These are phyloP conservation scores for Drosophila merina DNA, from an alignment of 2,888 invertebrate genomes.

Conservation along the genomic window DNA sequence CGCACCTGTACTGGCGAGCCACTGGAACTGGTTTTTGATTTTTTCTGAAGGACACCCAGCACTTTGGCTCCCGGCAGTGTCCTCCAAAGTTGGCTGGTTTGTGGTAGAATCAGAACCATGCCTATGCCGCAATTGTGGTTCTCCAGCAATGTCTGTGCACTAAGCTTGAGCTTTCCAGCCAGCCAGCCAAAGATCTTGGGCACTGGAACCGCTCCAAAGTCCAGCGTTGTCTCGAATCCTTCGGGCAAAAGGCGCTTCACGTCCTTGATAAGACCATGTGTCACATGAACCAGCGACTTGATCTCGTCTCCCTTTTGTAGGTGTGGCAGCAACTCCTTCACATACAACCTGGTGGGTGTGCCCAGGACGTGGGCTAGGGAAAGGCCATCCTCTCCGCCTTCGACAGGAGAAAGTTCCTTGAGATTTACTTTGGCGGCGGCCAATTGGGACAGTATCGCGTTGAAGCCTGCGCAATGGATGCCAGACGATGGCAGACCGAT, in stretches of 20 bases:
- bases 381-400: slow-evolving; percentile 85
- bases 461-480: slow-evolving; percentile 97
- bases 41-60: slow-evolving; percentile 84
- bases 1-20: slow-evolving; percentile 85
- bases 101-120: slow-evolving; percentile 90
- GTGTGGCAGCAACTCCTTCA: slow-evolving; percentile 89
- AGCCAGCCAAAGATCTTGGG: slow-evolving; percentile 95
- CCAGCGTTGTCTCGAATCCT: slow-evolving; percentile 87
- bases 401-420: slow-evolving; percentile 85
- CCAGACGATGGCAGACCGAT: slow-evolving; percentile 95
- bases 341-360: slow-evolving; percentile 94
- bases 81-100: slow-evolving; percentile 84
- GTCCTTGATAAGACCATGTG: slow-evolving; percentile 95
- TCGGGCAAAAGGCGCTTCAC: slow-evolving; percentile 92
- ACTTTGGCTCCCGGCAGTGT: slow-evolving; percentile 84
- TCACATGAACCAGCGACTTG: slow-evolving; percentile 96
- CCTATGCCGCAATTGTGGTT: slow-evolving; percentile 99
- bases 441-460: slow-evolving; percentile 92
- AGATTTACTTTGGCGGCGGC: slow-evolving; percentile 87
- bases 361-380: slow-evolving; percentile 92
- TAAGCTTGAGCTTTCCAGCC: slow-evolving; percentile 89
- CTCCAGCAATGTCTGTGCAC: slow-evolving; percentile 91
- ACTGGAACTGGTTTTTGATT: not conserved
- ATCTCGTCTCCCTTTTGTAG: slow-evolving; percentile 87
- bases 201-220: slow-evolving; percentile 89